Base-by-base conservation (phyloP, 2,888 invertebrate genomes). In the Luperina testacea region DNA sequence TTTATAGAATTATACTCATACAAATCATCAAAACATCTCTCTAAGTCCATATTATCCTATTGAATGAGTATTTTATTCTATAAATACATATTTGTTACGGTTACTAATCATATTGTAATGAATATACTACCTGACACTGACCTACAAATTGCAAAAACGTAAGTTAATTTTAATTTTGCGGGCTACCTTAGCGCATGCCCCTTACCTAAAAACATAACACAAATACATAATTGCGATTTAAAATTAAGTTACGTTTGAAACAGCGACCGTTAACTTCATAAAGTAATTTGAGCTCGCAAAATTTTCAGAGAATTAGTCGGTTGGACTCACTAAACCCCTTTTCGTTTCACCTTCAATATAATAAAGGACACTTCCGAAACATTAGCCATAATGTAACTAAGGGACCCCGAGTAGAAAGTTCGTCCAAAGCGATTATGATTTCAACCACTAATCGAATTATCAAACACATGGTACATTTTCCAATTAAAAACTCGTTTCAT, bases 401-500 rank as follows among this genome's bases (percentile, higher is more conserved):
- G 78, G 11, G 61, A 68, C 65, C 2, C 45, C 61, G 5, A 75
- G 71, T 64, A 68, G 72, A 70, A 72, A 77, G 72, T 70, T 67
- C 27, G 11, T 63, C 68, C 67, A 77, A 42, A 71, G n/a, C 72
- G 57, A 79, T 85, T 81, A 81, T 78, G 73, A 79, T 76, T 73
- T 65, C 15, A 75, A 53, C 88, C 82, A 70, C 64, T 65, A 68
- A 87, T 75, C 65, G 86, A 78, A 77, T 65, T 24, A 84, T 74
- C 65, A 77, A 74, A 80, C 85, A 72, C 53, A 70, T 67, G 67
- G 59, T 67, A 51, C 77, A 81, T 64, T 72, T 73, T 77, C 65
- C 75, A 85, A 85, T 87, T 78, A 79, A 87, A 87, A 89, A 72
- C 69, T 72, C 77, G 2, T 80, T 79, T 70, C 64, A 78, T 71